Evolutionary conservation across 1,140 invertebrate genomes (phyloP), one percentile per base, ranked within the genome.

Genomic region (Calycopis cecrops): DNA sequence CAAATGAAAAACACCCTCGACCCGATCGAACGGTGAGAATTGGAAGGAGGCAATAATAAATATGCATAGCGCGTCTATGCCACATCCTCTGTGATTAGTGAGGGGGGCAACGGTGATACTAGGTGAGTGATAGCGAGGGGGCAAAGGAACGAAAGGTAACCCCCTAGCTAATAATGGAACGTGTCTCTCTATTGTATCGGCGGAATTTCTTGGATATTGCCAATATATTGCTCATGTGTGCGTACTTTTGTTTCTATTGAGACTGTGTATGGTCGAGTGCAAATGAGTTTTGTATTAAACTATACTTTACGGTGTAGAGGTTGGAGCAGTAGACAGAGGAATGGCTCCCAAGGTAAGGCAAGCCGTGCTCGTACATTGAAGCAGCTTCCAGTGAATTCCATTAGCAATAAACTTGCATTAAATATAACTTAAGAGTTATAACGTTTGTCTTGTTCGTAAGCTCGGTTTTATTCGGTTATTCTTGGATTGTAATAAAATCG

Each of bases 41-140:
- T 85, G 71, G 76, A 66, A 67, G 73, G 77, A 71, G 73, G 71
- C 70, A 66, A 74, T 77, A 74, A 85, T 86, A 86, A 86, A 86
- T 85, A 86, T 86, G 83, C 83, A 86, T 82, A 79, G 78, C 80
- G 76, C 83, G 83, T 84, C 78, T 80, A 76, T 78, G 67, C 67
- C 79, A 75, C 80, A 83, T 83, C 80, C 83, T 84, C 79, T 74
- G 80, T 86, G 83, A 86, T 84, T 86, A 86, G 83, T 84, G 69
- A 76, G 68, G 65, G 65, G 67, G 66, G 69, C 65, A 59, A 59
- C 66, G 65, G 67, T 80, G 76, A 73, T 69, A 67, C 76, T 78
- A 85, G 80, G 80, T 85, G 82, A 86, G 79, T 81, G 82, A 86
- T 84, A 81, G 76, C 73, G 64, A 71, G 77, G 82, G 76, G 76